phyloP scores from a whole-genome alignment of 2,888 invertebrate species.

The Pandemis heparana region DNA sequence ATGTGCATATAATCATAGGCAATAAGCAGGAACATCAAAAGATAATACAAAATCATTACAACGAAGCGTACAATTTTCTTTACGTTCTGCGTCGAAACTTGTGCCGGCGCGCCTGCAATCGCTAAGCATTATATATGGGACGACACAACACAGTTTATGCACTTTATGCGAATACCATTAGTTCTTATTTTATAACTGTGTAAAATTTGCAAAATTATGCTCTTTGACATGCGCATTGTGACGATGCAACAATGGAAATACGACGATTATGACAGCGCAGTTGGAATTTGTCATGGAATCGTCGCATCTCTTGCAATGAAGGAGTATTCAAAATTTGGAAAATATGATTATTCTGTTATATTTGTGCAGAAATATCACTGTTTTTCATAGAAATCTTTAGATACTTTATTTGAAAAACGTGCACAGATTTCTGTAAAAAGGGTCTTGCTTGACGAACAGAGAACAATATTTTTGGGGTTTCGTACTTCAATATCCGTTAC shows the following conservation, averaged over 20 bases:
- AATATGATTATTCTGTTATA: too few species aligned
- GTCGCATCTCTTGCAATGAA: neutral
- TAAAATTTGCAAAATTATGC: constrained; percentile 23
- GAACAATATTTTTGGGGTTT: too few species aligned
- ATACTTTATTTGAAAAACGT: too few species aligned
- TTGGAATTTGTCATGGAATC: constrained; percentile 8
- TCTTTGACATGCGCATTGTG: constrained; percentile 10
- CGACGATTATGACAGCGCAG: neutral
- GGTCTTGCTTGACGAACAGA: too few species aligned
- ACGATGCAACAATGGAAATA: neutral
- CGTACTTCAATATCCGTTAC: too few species aligned
- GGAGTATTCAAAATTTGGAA: too few species aligned
- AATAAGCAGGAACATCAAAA: too few species aligned
- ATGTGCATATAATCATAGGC: too few species aligned
- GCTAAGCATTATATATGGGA: constrained; percentile 23
- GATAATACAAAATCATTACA: too few species aligned
- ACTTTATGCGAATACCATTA: constrained; percentile 19
- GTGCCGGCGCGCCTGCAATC: constrained; percentile 13
- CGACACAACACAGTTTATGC: constrained; percentile 21
- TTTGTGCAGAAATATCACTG: too few species aligned
- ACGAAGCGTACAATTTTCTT: neutral
- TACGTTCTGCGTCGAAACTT: constrained; percentile 24
- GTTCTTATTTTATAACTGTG: constrained; percentile 28
- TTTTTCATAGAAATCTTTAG: too few species aligned
- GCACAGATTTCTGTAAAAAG: too few species aligned